Evolutionary conservation across 2,888 invertebrate genomes (phyloP).

Genomic region (Erannis defoliaria): DNA sequence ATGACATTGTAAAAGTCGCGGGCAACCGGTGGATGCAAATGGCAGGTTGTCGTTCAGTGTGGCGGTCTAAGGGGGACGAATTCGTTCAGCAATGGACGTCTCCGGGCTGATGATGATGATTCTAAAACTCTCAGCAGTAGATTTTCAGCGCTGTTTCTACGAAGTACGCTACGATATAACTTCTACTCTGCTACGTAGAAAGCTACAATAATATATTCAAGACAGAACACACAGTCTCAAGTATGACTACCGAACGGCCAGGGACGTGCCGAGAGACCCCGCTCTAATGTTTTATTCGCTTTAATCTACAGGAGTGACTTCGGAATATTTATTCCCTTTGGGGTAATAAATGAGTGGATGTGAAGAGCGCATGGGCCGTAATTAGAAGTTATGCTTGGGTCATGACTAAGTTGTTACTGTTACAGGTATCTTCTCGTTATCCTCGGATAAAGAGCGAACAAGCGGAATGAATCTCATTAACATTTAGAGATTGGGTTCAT

Average conservation of each 20-base stretch:
- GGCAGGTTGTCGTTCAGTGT: too few species aligned
- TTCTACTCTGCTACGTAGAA: conserved; percentile 7
- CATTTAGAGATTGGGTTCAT: background rate
- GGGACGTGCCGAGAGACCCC: conserved; percentile 42
- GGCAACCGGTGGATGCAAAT: too few species aligned
- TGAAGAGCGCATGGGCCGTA: conserved; percentile 55
- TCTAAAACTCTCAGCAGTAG: too few species aligned
- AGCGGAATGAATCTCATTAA: background rate
- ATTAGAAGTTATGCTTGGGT: conserved; percentile 19
- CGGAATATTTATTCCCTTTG: conserved; percentile 66
- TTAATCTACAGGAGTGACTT: conserved; percentile 53
- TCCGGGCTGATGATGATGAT: too few species aligned
- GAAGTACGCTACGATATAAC: conserved; percentile 1
- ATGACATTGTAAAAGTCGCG: too few species aligned
- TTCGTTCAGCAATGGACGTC: too few species aligned
- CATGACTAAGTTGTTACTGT: conserved; percentile 9
- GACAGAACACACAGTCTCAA: conserved; percentile 35
- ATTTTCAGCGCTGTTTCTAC: too few species aligned
- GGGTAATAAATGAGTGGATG: conserved; percentile 63
- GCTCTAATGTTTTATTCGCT: conserved; percentile 64
- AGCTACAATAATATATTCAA: conserved; percentile 51
- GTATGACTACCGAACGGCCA: conserved; percentile 56
- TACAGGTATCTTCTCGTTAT: conserved; percentile 3
- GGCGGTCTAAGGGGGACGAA: too few species aligned
- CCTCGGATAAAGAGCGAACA: background rate